These are phyloP conservation scores for Procambarus virginalis DNA, from an alignment of 1,140 invertebrate species.

Conservation along the genomic window DNA sequence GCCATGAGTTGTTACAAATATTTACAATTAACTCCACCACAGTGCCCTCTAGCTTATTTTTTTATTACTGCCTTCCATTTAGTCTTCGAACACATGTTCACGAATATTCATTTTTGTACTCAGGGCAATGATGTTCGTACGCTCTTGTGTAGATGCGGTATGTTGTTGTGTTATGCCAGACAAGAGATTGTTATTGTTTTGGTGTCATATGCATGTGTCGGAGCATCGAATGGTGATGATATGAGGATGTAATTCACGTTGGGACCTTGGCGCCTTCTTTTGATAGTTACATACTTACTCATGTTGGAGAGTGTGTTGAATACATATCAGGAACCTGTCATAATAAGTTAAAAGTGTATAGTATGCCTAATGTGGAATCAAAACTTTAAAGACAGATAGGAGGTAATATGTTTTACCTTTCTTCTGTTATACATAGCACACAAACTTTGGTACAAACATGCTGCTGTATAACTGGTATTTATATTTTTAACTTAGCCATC, in stretches of 20 bases:
- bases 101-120: not conserved
- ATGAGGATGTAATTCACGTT: too few species aligned
- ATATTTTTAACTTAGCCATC: not conserved
- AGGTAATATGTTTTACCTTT: not conserved
- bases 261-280: too few species aligned
- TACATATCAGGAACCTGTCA: not conserved
- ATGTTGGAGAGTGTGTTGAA: not conserved
- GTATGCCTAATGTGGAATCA: not conserved
- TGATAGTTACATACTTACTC: not conserved
- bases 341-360: not conserved
- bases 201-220: not conserved
- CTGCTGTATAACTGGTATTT: slow-evolving; percentile 12
- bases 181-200: not conserved
- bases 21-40: not conserved
- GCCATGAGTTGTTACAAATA: not conserved
- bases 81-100: not conserved
- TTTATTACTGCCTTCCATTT: not conserved
- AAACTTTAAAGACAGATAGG: not conserved
- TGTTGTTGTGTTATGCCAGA: not conserved
- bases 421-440: slow-evolving; percentile 11
- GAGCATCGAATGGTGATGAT: too few species aligned
- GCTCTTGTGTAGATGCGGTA: not conserved
- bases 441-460: slow-evolving; percentile 31
- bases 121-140: not conserved
- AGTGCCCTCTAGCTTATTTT: slow-evolving; percentile 14